phyloP scores from a whole-genome alignment of 2,888 invertebrate species.

The Polymixis flavicincta region DNA sequence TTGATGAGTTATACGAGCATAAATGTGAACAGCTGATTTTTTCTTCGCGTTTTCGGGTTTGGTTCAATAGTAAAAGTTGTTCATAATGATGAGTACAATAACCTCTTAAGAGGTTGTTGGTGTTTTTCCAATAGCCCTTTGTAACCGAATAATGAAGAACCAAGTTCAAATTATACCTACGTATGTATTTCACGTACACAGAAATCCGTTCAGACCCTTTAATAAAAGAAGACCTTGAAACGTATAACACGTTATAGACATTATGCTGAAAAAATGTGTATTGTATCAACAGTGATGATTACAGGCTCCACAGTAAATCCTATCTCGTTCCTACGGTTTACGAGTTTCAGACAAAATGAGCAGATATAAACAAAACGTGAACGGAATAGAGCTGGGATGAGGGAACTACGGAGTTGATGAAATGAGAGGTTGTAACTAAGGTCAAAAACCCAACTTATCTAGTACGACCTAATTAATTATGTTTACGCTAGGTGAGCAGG shows the following conservation, averaged over 20 bases:
- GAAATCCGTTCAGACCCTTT: not conserved
- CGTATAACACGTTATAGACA: conserved; percentile 23
- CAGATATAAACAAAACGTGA: conserved; percentile 53
- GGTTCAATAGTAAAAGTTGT: too few species aligned
- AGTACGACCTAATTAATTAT: not conserved
- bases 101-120: too few species aligned
- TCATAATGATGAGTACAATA: too few species aligned
- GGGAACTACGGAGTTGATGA: conserved; percentile 6
- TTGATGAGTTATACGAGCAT: too few species aligned
- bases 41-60: too few species aligned
- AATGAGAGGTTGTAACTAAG: conserved; percentile 10
- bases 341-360: conserved; percentile 50
- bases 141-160: not conserved
- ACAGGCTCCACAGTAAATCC: conserved; percentile 34
- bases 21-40: too few species aligned
- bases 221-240: conserved; percentile 42
- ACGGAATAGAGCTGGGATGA: conserved; percentile 21
- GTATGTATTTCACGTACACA: conserved; percentile 22
- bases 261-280: conserved; percentile 35
- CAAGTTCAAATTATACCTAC: not conserved
- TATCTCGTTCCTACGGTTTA: conserved; percentile 47
- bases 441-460: not conserved
- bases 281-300: conserved; percentile 26
- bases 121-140: too few species aligned
- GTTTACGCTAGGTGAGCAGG: not conserved